Evolutionary conservation across 2,113 vertebrate genomes (phyloP).

Genomic region (zebrafish (Danio rerio)): GRCz12tu NC_133190.1:4587501-4588000

Average conservation of each 20-base stretch:
- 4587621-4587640: background rate
- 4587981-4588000: no score
- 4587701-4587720: constrained; percentile 27
- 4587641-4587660: constrained; percentile 26
- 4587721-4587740: background rate
- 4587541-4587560: constrained; percentile 7
- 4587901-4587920: no score
- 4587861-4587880: no score
- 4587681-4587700: background rate
- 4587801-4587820: background rate
- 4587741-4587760: background rate
- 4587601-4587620: background rate
- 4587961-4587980: no score
- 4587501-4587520: constrained; percentile 51
- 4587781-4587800: background rate
- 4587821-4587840: background rate
- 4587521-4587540: constrained; percentile 36
- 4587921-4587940: no score
- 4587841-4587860: no score
- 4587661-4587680: background rate
- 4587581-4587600: constrained; percentile 1
- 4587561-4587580: constrained; percentile 58
- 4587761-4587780: background rate
- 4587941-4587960: no score
- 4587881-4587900: no score